These are phyloP conservation scores for Parasteatoda tepidariorum DNA, from an alignment of 1,140 invertebrate species.

Conservation along the genomic window DNA sequence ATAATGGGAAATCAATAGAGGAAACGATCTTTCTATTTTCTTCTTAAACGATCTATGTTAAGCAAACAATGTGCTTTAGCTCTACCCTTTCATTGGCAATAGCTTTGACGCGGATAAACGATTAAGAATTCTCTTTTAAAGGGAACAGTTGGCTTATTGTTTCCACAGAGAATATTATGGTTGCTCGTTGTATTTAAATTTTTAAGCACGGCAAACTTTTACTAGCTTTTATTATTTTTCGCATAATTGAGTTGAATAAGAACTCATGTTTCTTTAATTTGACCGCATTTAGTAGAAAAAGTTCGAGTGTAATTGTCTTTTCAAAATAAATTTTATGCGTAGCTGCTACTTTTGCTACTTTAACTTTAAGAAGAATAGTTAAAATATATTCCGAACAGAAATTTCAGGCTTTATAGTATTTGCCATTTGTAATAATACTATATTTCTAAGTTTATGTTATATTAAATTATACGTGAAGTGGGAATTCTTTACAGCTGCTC, in stretches of 20 bases:
- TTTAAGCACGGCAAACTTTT: conserved; percentile 1
- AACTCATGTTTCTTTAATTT: too few species aligned
- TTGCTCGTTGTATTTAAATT: conserved; percentile 17
- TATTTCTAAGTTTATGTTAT: too few species aligned
- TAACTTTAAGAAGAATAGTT: too few species aligned
- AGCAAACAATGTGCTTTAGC: conserved; percentile 44
- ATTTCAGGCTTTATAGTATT: too few species aligned
- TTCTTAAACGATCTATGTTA: conserved; percentile 46
- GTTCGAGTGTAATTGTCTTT: too few species aligned
- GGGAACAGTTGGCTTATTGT: conserved; percentile 22
- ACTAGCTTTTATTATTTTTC: not conserved
- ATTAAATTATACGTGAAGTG: too few species aligned
- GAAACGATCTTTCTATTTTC: conserved; percentile 55
- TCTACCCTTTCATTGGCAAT: conserved; percentile 12
- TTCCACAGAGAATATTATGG: conserved; percentile 13
- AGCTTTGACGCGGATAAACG: conserved; percentile 34
- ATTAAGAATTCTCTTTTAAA: conserved; percentile 38
- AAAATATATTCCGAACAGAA: too few species aligned
- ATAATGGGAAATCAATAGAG: conserved; percentile 52
- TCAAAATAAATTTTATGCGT: too few species aligned
- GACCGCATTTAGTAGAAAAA: too few species aligned
- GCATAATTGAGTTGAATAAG: not conserved
- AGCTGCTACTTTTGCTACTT: too few species aligned
- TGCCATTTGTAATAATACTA: too few species aligned
- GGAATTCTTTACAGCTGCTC: too few species aligned